These are phyloP conservation scores for Colossoma macropomum DNA, from an alignment of 2,113 vertebrate genomes.

Conservation along the genomic window DNA sequence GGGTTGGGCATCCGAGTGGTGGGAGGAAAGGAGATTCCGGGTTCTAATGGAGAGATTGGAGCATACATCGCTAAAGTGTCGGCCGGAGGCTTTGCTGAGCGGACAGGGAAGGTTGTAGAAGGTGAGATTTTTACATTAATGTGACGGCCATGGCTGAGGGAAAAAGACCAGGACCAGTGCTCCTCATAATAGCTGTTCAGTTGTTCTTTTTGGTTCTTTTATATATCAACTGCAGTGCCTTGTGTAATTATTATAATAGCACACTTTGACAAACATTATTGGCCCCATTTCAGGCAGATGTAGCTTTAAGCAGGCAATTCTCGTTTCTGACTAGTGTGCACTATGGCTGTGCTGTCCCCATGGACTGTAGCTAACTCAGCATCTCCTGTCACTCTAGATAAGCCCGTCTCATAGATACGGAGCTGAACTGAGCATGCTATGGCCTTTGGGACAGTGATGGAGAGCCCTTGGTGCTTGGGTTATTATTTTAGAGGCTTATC, in stretches of 20 bases:
- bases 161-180: not conserved
- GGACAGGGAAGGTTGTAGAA: conserved; percentile 88
- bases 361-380: conserved; percentile 19
- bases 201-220: not conserved
- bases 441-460: not conserved
- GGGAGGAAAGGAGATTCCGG: conserved; percentile 96
- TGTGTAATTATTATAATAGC: not conserved
- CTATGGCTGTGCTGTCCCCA: conserved; percentile 10
- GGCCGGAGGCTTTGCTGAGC: conserved; percentile 89
- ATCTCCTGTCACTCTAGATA: conserved; percentile 20
- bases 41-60: conserved; percentile 89
- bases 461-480: not conserved
- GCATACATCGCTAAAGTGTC: conserved; percentile 94
- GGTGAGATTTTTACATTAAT: conserved; percentile 79
- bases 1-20: conserved; percentile 94
- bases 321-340: conserved; percentile 14
- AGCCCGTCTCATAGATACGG: conserved; percentile 1
- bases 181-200: not conserved
- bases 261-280: not conserved
- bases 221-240: not conserved
- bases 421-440: conserved; percentile 16
- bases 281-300: not conserved
- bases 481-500: conserved; percentile 5
- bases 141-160: not conserved
- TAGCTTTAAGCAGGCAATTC: conserved; percentile 33